These are phyloP conservation scores for Drosophila neotestacea DNA, from an alignment of 2,888 invertebrate genomes.

Conservation along the genomic window DNA sequence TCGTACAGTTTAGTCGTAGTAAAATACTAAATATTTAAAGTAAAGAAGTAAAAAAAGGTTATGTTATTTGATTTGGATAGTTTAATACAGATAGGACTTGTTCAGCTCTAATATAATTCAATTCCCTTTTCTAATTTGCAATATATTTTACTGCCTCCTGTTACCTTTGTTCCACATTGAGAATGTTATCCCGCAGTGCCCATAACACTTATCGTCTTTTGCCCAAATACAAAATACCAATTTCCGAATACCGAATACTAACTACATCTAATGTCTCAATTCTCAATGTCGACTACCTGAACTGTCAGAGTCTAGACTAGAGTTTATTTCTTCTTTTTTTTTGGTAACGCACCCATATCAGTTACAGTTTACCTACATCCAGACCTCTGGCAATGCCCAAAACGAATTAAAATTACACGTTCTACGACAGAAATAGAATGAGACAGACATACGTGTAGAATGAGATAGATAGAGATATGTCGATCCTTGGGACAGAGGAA, in stretches of 20 bases:
- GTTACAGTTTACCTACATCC: conserved; percentile 42
- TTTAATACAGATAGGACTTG: too few species aligned
- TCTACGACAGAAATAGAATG: conserved; percentile 15
- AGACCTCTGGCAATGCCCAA: conserved; percentile 55
- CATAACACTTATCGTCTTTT: conserved; percentile 65
- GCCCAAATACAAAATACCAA: conserved; percentile 14
- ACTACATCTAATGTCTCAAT: conserved; percentile 74
- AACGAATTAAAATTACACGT: conserved; percentile 78
- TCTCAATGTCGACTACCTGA: conserved; percentile 63
- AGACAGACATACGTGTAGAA: conserved; percentile 1
- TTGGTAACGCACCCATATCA: conserved; percentile 68
- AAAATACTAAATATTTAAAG: too few species aligned
- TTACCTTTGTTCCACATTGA: conserved; percentile 60
- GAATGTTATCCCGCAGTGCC: conserved; percentile 55
- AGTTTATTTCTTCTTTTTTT: conserved; percentile 1
- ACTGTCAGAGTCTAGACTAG: conserved; percentile 10
- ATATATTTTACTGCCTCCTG: conserved; percentile 2
- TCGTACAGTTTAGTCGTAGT: too few species aligned
- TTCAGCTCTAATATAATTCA: background rate
- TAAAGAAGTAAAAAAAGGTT: too few species aligned
- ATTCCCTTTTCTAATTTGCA: conserved; percentile 35
- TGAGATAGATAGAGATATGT: conserved; percentile 1
- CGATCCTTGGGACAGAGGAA: background rate
- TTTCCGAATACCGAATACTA: conserved; percentile 37
- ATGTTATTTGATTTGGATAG: too few species aligned